A percentile compares a stretch with the other conserved stretches of the same genome.
Evolutionary conservation across 2,888 invertebrate species (phyloP).

Genomic region (Graphium colonna): DNA sequence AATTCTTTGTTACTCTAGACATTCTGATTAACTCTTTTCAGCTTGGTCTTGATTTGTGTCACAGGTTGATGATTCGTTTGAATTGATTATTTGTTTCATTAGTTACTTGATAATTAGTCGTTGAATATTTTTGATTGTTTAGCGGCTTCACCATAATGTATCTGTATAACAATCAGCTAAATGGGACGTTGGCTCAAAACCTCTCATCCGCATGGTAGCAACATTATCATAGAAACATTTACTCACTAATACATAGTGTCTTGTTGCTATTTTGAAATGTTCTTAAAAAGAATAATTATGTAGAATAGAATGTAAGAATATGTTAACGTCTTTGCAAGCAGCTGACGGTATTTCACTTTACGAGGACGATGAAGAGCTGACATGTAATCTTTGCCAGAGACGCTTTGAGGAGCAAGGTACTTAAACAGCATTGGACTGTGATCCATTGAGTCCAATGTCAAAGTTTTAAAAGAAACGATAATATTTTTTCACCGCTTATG

Average conservation of each 20-base stretch:
- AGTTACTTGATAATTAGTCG: slow-evolving; percentile 20
- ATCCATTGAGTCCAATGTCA: slow-evolving; percentile 62
- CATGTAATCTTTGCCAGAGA: slow-evolving; percentile 88
- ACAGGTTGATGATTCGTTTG: slow-evolving; percentile 51
- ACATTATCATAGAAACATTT: slow-evolving; percentile 16
- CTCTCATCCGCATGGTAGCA: slow-evolving; percentile 23
- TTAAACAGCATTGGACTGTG: slow-evolving; percentile 57
- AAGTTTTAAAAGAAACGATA: slow-evolving; percentile 52
- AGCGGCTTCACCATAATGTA: slow-evolving; percentile 13
- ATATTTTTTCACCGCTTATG: slow-evolving; percentile 65
- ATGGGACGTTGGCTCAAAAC: slow-evolving; percentile 24
- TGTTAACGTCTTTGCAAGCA: slow-evolving; percentile 83
- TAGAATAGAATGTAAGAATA: slow-evolving; percentile 62
- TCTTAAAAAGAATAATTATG: slow-evolving; percentile 15
- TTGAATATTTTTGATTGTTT: slow-evolving; percentile 16
- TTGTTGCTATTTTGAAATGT: slow-evolving; percentile 23
- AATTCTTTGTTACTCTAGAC: slow-evolving; percentile 48
- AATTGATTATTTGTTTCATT: slow-evolving; percentile 24
- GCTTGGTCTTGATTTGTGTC: slow-evolving; percentile 79
- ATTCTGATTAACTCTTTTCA: slow-evolving; percentile 81
- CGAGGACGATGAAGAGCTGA: slow-evolving; percentile 83
- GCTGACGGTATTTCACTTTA: slow-evolving; percentile 82
- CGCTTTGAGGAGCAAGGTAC: slow-evolving; percentile 87
- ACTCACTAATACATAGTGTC: slow-evolving; percentile 16
- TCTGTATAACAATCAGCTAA: slow-evolving; percentile 13